Percentiles rank a stretch among this genome's conserved stretches.
These are phyloP conservation scores for Vidua macroura DNA, from an alignment of 2,113 vertebrate species.

Conservation along the genomic window DNA sequence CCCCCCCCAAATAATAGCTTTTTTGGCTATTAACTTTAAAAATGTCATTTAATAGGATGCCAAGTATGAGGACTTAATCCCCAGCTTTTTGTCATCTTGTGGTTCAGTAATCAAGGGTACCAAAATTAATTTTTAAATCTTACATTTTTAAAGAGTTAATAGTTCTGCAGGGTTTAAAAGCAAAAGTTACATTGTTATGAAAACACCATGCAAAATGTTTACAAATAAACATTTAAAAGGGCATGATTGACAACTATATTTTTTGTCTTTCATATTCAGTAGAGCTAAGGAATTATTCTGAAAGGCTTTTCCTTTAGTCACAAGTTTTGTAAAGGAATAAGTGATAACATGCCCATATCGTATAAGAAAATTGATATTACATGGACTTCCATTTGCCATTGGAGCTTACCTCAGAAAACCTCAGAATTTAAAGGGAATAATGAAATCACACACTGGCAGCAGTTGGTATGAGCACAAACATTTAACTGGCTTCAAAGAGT, in stretches of 20 bases:
- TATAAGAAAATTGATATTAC: neutral
- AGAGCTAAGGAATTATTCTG: neutral
- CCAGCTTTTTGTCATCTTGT: neutral
- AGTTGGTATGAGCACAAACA: neutral
- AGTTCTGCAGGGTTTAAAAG: neutral
- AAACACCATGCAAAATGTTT: neutral
- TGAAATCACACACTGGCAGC: accelerated
- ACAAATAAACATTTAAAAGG: neutral
- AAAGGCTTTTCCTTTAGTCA: neutral
- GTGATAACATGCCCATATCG: neutral
- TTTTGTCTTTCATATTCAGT: neutral
- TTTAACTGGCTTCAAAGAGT: neutral
- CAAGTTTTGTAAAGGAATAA: neutral
- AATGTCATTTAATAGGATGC: neutral
- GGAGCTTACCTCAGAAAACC: neutral
- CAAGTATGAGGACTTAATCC: neutral
- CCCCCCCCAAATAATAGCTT: accelerated
- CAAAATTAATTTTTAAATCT: neutral
- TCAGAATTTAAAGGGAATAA: neutral
- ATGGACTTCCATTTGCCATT: neutral
- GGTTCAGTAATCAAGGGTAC: neutral
- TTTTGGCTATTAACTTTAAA: neutral
- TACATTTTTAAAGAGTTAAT: neutral
- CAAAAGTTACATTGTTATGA: neutral
- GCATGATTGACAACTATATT: neutral